Percentiles rank a stretch among this genome's conserved stretches.
Evolutionary conservation across 2,888 invertebrate species (phyloP).

Genomic region (Cerceris rybyensis): DNA sequence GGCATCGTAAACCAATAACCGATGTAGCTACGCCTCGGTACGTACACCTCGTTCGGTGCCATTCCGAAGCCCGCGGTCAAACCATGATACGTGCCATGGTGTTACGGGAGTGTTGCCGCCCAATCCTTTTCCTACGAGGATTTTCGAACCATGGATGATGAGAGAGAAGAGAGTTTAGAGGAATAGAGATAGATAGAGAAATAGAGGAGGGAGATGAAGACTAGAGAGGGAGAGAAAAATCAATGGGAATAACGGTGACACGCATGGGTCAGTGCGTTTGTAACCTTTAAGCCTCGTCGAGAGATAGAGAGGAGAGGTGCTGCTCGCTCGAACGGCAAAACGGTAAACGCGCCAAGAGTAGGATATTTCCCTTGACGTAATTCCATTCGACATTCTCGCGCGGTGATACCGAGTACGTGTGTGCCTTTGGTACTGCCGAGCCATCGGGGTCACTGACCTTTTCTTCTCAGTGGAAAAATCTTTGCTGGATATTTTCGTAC

Average conservation of each 20-base stretch:
- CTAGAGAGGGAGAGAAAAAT: slow-evolving; percentile 55
- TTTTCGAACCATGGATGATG: slow-evolving; percentile 17
- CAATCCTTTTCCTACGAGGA: slow-evolving; percentile 29
- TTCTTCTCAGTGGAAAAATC: slow-evolving; percentile 42
- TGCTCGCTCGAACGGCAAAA: slow-evolving; percentile 55
- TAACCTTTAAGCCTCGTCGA: slow-evolving; percentile 61
- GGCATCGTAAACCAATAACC: slow-evolving; percentile 62
- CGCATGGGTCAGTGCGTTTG: slow-evolving; percentile 71
- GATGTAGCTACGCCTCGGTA: slow-evolving; percentile 29
- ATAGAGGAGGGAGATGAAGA: slow-evolving; percentile 9
- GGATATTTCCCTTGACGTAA: slow-evolving; percentile 68
- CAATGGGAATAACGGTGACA: slow-evolving; percentile 71
- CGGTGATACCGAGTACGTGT: slow-evolving; percentile 56
- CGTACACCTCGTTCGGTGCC: slow-evolving; percentile 35
- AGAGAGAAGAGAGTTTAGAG: background rate
- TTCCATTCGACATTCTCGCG: slow-evolving; percentile 69
- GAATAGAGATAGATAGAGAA: slow-evolving; percentile 2
- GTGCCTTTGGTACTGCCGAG: slow-evolving; percentile 46
- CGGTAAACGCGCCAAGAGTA: slow-evolving; percentile 67
- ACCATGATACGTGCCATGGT: slow-evolving; percentile 27
- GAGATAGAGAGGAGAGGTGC: slow-evolving; percentile 35
- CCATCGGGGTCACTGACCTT: slow-evolving; percentile 54
- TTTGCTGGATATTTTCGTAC: slow-evolving; percentile 51
- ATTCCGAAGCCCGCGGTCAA: slow-evolving; percentile 11
- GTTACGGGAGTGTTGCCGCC: slow-evolving; percentile 21